Conservation (phyloP, 2,888 invertebrate genomes). For the Synergus itoensis region DNA sequence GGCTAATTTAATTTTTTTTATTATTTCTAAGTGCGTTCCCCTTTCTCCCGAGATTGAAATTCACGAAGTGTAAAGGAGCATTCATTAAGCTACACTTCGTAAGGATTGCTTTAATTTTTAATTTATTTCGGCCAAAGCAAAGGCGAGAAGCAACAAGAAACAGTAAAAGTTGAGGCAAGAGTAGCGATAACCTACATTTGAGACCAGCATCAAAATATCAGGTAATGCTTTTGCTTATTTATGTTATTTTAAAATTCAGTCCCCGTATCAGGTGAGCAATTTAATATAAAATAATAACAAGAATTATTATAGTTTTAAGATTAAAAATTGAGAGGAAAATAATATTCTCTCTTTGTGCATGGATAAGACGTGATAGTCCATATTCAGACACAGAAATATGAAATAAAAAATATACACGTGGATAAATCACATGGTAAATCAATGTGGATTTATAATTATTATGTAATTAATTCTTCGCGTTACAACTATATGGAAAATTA, state of each 20-base stretch:
- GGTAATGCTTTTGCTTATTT: background rate
- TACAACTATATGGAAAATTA: background rate
- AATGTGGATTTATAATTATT: too few relatives aligned
- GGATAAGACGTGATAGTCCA: too few relatives aligned
- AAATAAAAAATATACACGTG: too few relatives aligned
- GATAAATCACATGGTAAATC: too few relatives aligned
- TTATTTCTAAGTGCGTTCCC: background rate
- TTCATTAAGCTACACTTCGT: background rate
- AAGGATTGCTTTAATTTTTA: background rate
- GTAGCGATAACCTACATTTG: conserved; percentile 54
- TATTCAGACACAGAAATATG: too few relatives aligned
- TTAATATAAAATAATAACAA: background rate
- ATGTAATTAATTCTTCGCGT: too few relatives aligned
- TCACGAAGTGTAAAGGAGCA: background rate
- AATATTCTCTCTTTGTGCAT: too few relatives aligned
- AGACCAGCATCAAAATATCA: background rate
- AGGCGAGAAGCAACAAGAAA: conserved; percentile 39
- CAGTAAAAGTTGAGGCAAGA: conserved; percentile 45
- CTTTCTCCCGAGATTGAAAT: conserved; percentile 22
- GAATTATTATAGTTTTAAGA: background rate
- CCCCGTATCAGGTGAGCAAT: background rate
- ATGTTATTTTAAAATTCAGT: background rate
- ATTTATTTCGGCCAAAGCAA: background rate
- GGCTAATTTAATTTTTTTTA: conserved; percentile 10
- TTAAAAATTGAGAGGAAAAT: background rate